Percentiles rank a stretch among this genome's conserved stretches.
phyloP scores from a whole-genome alignment of 2,113 vertebrate genomes.

The Pomatostomus ruficeps region DNA sequence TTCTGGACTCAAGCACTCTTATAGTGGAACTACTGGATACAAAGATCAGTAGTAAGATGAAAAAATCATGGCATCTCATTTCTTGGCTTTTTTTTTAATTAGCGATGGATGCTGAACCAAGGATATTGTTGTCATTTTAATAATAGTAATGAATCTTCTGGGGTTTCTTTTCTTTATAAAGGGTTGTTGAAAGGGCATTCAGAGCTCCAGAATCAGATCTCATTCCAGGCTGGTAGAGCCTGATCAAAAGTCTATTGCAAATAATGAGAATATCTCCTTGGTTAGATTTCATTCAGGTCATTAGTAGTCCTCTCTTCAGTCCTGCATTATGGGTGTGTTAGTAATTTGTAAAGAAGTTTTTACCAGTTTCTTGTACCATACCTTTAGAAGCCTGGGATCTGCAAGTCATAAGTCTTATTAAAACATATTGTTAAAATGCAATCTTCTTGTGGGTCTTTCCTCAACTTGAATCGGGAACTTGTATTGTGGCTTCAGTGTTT shows the following conservation, averaged over 20 bases:
- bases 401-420: neutral
- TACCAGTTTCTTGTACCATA: neutral
- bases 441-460: neutral
- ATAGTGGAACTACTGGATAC: neutral
- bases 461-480: neutral
- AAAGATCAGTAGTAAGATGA: neutral
- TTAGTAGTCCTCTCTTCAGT: neutral
- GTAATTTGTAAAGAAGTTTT: neutral
- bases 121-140: neutral
- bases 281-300: neutral
- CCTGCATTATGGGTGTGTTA: neutral
- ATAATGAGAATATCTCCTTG: neutral
- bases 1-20: neutral
- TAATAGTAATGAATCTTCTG: neutral
- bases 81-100: neutral
- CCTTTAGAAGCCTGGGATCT: neutral
- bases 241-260: neutral
- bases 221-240: neutral
- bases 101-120: neutral
- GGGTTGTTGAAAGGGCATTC: neutral
- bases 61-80: neutral
- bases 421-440: neutral
- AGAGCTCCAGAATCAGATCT: neutral
- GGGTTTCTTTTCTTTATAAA: neutral
- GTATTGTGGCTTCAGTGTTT: neutral